Conservation (phyloP, 2,888 invertebrate genomes). For the Patella ulyssiponensis region DNA sequence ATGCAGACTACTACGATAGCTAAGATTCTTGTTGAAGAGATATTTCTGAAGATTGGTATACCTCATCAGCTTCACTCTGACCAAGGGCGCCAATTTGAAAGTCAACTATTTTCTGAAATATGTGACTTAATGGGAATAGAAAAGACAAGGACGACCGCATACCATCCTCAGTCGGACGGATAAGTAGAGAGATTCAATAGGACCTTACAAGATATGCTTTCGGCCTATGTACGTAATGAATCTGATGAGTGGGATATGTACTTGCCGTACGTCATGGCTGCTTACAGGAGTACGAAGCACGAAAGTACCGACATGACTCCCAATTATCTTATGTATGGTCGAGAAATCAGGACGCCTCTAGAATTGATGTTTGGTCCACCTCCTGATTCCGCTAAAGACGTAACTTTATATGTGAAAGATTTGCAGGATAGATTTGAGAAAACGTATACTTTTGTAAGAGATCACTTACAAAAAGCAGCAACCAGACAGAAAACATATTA, state of each 20-base stretch:
- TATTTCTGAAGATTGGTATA: constrained; percentile 31
- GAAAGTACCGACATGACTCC: constrained; percentile 30
- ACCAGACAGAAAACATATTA: constrained; percentile 13
- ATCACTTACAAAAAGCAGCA: neutral
- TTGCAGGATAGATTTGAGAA: constrained; percentile 1
- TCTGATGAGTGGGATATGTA: constrained; percentile 33
- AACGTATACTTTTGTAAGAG: neutral
- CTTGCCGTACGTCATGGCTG: constrained; percentile 32
- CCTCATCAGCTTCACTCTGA: constrained; percentile 33
- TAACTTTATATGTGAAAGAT: neutral
- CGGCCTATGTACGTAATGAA: constrained; percentile 31
- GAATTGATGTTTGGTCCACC: constrained; percentile 28
- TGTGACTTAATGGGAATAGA: constrained; percentile 28
- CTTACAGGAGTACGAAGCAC: constrained; percentile 31
- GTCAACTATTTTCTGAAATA: constrained; percentile 33
- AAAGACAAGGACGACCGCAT: constrained; percentile 28
- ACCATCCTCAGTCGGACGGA: constrained; percentile 23
- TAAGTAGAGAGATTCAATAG: constrained; percentile 30
- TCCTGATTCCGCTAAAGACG: constrained; percentile 1
- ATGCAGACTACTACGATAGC: constrained; percentile 24
- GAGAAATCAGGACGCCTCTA: constrained; percentile 21
- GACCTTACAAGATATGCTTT: constrained; percentile 26
- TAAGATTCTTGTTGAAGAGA: constrained; percentile 24
- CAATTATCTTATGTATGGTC: constrained; percentile 27
- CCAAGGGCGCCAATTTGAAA: constrained; percentile 36